Conservation (phyloP, 1,140 invertebrate genomes). For the Stegodyphus mimosarum region DNA sequence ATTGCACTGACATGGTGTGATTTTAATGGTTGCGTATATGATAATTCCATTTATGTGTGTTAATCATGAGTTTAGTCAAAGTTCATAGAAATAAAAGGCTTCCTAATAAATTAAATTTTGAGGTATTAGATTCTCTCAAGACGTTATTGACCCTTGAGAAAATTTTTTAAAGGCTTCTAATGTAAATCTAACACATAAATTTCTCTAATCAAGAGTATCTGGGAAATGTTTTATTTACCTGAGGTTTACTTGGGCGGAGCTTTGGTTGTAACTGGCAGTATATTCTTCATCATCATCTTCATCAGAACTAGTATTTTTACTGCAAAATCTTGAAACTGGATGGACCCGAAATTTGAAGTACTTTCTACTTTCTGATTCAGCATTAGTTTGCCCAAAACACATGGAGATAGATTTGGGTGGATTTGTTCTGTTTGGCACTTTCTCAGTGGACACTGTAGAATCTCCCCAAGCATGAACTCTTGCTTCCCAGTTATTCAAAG, state of each 20-base stretch:
- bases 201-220: too few relatives aligned
- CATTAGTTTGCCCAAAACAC: slow-evolving; percentile 61
- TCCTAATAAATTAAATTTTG: too few relatives aligned
- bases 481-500: slow-evolving; percentile 48
- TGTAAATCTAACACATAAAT: too few relatives aligned
- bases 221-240: slow-evolving; percentile 9
- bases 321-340: slow-evolving; percentile 62
- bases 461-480: slow-evolving; percentile 37
- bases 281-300: slow-evolving; percentile 62
- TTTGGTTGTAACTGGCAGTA: slow-evolving; percentile 50
- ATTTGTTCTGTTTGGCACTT: slow-evolving; percentile 31
- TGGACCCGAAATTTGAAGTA: slow-evolving; percentile 62
- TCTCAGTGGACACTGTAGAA: too few relatives aligned
- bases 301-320: slow-evolving; percentile 57
- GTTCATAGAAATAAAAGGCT: too few relatives aligned
- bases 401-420: slow-evolving; percentile 64
- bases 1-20: too few relatives aligned
- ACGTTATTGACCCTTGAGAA: too few relatives aligned
- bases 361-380: slow-evolving; percentile 27
- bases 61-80: too few relatives aligned
- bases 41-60: too few relatives aligned
- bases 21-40: too few relatives aligned
- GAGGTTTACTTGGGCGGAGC: slow-evolving; percentile 58
- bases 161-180: too few relatives aligned
- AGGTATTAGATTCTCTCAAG: too few relatives aligned